Evolutionary conservation across 2,888 invertebrate species (phyloP).

Genomic region (Plutella xylostella): DNA sequence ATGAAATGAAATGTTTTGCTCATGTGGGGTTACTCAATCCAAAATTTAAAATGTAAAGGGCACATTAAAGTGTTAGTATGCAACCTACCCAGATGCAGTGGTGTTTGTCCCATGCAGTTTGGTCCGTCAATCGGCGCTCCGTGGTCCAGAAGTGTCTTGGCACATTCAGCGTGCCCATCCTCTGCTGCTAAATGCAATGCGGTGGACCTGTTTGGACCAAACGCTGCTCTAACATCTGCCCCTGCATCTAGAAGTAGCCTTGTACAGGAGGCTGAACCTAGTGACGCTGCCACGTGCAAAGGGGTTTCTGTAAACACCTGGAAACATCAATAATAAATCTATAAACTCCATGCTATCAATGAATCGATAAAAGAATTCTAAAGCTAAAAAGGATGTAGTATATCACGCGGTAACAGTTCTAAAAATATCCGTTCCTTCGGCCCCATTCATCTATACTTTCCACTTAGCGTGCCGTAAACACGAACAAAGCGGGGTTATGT

Average conservation of each 20-base stretch:
- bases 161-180: conserved; percentile 85
- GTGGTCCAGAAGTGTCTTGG: conserved; percentile 76
- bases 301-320: conserved; percentile 88
- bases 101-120: conserved; percentile 82
- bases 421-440: no score
- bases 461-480: not conserved
- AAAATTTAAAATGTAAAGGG: no score
- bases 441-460: not conserved
- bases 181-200: conserved; percentile 90
- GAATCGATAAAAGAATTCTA: no score
- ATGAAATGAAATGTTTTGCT: not conserved
- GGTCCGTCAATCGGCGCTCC: conserved; percentile 82
- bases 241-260: conserved; percentile 81
- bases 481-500: not conserved
- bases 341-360: no score
- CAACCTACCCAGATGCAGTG: conserved; percentile 77
- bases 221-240: conserved; percentile 82
- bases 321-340: no score
- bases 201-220: conserved; percentile 78
- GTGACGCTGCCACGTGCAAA: conserved; percentile 82
- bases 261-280: conserved; percentile 77
- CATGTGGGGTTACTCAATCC: no score
- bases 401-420: no score
- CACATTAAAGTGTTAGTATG: no score
- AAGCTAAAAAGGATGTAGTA: no score